These are phyloP conservation scores for Rhagoletis zephyria DNA, from an alignment of 1,140 invertebrate species.

Conservation along the genomic window DNA sequence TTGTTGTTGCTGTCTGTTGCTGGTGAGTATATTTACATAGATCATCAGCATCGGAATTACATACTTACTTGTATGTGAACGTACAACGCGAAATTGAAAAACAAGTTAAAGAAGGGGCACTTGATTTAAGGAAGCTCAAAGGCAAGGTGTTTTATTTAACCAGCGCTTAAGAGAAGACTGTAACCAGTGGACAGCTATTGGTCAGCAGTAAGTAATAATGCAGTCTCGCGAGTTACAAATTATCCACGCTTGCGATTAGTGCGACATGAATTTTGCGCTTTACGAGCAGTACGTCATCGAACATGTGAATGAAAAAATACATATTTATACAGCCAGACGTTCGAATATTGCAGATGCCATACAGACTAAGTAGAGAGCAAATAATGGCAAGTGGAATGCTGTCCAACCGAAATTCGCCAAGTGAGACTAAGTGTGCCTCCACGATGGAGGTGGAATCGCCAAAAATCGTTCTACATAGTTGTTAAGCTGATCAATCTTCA, in stretches of 20 bases:
- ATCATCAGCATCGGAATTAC: background rate
- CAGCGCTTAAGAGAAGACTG: background rate
- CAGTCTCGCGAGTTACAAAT: constrained; percentile 17
- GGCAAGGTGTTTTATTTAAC: background rate
- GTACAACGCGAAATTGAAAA: constrained; percentile 30
- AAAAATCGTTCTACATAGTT: no score
- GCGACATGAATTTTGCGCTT: constrained; percentile 17
- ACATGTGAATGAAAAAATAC: background rate
- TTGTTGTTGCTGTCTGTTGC: background rate
- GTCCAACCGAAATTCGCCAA: no score
- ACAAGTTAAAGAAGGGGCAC: constrained; percentile 25
- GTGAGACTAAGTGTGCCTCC: no score
- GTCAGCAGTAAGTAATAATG: background rate
- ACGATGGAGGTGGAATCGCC: no score
- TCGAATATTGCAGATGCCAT: no score
- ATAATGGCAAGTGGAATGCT: no score
- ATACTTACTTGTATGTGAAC: background rate
- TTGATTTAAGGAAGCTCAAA: background rate
- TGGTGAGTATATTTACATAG: background rate
- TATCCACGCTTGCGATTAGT: background rate
- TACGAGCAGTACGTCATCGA: background rate
- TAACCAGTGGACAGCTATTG: background rate
- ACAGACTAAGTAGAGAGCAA: no score
- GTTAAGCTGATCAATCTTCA: no score
- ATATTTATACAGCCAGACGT: no score